Evolutionary conservation across 2,888 invertebrate species (phyloP), one percentile per base, ranked within the genome.

Genomic region (Erebia palarica): DNA sequence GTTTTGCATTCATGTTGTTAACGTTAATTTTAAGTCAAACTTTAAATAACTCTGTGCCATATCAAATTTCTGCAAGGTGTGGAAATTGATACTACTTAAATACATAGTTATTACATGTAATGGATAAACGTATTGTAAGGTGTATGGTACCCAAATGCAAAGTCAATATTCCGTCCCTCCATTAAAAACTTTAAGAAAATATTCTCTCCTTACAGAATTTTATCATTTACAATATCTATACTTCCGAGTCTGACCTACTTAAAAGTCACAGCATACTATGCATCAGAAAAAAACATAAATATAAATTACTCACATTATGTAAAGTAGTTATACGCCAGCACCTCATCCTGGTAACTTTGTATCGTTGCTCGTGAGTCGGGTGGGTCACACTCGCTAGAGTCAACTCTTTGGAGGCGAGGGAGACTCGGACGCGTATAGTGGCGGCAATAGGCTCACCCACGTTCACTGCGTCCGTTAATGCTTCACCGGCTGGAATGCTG

Each of bases 301-400:
- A n/a, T 36, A 7, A 55, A 49, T 14, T 53, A 86, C 94, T 94
- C 87, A 96, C 96, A 78, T 93, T 92, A 84, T 97, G 96, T 79
- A 96, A 93, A 1, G 98, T 97, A 21, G 98, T 98, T 64, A 99
- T 98, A 79, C 99, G 95, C 99, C 99, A 99, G 82, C 99, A 99
- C 72, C 98, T 95, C 97, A 99, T 99, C 79, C 99, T 94, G 0
- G 99, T 99, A 55, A 99, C 98, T 88, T 98, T 97, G 87, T 98
- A 99, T 80, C 95, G 95, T 64, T 97, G 96, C 87, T 99, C 99
- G 77, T 95, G 95, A n/a, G 95, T 90, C 70, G 96, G 95, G 47
- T 94, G 94, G 18, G 94, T 93, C 11, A 91, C 86, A 27, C 95
- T 94, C 44, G 96, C 94, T 79, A 99, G 94, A 78, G 96, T 96